Evolutionary conservation across 2,797 vertebrate species (phyloP), one percentile per base, ranked within the genome.

Genomic region (Pipistrellus pipistrellus): DNA sequence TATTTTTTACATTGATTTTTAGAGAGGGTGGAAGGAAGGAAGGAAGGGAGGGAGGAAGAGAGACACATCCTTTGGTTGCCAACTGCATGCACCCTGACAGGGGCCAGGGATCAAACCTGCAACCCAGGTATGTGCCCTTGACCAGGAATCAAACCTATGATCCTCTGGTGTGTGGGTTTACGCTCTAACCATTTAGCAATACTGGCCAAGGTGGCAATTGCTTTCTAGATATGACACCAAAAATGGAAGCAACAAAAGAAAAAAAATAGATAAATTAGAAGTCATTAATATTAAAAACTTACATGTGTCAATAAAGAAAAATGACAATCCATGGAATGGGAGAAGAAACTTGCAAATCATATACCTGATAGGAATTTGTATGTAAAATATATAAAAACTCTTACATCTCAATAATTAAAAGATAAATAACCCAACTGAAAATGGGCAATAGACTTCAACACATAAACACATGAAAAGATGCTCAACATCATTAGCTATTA

Each of bases 381-480:
- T n/a, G 38, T 44, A 85, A 38, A 90, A 81, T 35, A 62, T 17
- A 64, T 18, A 62, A 77, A 88, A 77, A 53, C 7, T 77, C 55
- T 38, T 53, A 71, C 7, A 69, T 51, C 20, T 38, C 53, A 48
- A 57, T 38, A 88, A 57, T 71, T 23, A 84, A 94, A 80, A 73
- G 71, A 51, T 51, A 93, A 73, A 85, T 78, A 75, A 80, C 13
- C 46, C 53, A 88, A 71, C 35, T 88, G 30, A 85, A 69, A 78
- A 68, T 46, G 20, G 51, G 12, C 59, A 88, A 82, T 51, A 15
- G 38, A 87, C 30, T 75, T 32, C 23, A 53, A 38, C 23, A 83
- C 57, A 57, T 64, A 72, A 77, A 32, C 30, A 48, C 14, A 32
- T 25, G 30, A 55, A 82, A 92, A 92, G 85, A 71, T 64, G 55